phyloP scores from a whole-genome alignment of 1,140 invertebrate species.

The Philotrypesis tridentata region DNA sequence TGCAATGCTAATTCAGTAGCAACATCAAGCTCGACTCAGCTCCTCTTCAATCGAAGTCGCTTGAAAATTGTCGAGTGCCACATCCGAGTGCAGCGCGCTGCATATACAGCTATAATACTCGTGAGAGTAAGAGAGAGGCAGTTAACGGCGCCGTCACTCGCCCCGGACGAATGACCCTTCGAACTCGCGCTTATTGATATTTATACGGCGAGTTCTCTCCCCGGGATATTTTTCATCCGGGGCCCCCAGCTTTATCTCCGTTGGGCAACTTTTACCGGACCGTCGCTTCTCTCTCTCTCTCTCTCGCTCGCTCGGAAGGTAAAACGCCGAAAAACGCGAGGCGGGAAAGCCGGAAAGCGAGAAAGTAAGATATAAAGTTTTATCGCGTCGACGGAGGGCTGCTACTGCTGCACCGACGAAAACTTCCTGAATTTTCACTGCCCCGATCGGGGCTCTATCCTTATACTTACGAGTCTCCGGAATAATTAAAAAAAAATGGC shows the following conservation, averaged over 20 bases:
- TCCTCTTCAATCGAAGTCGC: background rate
- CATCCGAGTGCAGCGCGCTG: background rate
- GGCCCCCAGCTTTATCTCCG: conserved; percentile 2
- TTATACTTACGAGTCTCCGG: background rate
- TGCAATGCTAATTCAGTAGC: background rate
- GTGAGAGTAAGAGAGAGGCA: no score
- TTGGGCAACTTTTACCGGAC: conserved; percentile 11
- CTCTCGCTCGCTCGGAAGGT: background rate
- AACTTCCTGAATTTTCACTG: background rate
- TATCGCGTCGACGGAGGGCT: conserved; percentile 14
- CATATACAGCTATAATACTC: no score
- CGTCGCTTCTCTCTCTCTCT: background rate
- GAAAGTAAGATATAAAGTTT: conserved; percentile 43
- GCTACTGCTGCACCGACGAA: background rate
- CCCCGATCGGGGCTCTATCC: background rate
- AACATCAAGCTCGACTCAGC: background rate
- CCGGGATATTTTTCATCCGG: conserved; percentile 31
- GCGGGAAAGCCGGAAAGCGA: conserved; percentile 21
- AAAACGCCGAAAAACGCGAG: conserved; percentile 33
- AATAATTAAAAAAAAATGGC: conserved; percentile 20
- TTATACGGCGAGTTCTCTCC: conserved; percentile 37
- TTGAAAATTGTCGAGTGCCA: background rate
- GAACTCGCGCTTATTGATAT: conserved; percentile 40
- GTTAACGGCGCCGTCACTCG: background rate
- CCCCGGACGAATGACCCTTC: conserved; percentile 15